A percentile compares a stretch with the other conserved stretches of the same genome.
phyloP scores from a whole-genome alignment of 2,797 vertebrate species.

The Gephyroberyx darwinii region DNA sequence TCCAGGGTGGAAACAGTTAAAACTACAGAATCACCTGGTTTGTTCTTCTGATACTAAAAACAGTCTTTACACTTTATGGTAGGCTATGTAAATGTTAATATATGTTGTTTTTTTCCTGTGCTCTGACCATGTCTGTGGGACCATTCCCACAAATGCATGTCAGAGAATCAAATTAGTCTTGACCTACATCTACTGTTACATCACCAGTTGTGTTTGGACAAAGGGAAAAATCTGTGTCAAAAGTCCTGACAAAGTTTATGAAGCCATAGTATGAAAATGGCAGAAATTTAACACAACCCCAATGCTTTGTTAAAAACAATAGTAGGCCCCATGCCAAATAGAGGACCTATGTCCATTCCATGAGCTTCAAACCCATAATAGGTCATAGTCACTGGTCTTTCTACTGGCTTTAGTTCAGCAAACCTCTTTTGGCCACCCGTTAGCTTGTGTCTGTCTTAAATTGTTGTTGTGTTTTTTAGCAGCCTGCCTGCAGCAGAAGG shows the following conservation, averaged over 20 bases:
- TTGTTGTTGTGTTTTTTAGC: constrained; percentile 25
- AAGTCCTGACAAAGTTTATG: constrained; percentile 14
- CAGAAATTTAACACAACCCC: not conserved
- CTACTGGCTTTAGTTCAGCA: not conserved
- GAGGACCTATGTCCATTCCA: not conserved
- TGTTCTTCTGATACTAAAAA: constrained; percentile 17
- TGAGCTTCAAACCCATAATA: not conserved
- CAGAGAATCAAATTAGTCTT: constrained; percentile 49
- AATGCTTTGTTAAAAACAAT: not conserved
- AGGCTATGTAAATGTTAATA: not conserved
- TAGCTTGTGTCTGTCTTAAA: constrained; percentile 15
- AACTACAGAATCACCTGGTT: constrained; percentile 1
- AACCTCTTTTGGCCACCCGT: not conserved
- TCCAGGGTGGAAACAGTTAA: not conserved
- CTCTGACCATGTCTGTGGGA: constrained; percentile 17
- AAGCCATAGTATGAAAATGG: not conserved
- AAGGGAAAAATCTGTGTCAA: constrained; percentile 37
- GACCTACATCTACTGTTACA: constrained; percentile 70
- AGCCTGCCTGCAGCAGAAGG: constrained; percentile 25
- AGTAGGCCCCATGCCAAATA: not conserved
- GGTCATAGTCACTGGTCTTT: not conserved
- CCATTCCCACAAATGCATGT: constrained; percentile 30
- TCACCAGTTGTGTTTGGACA: constrained; percentile 55
- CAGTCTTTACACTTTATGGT: not conserved
- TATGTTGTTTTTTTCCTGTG: constrained; percentile 3